Evolutionary conservation across 2,797 vertebrate genomes (phyloP).

Genomic region (Tenualosa ilisha): DNA sequence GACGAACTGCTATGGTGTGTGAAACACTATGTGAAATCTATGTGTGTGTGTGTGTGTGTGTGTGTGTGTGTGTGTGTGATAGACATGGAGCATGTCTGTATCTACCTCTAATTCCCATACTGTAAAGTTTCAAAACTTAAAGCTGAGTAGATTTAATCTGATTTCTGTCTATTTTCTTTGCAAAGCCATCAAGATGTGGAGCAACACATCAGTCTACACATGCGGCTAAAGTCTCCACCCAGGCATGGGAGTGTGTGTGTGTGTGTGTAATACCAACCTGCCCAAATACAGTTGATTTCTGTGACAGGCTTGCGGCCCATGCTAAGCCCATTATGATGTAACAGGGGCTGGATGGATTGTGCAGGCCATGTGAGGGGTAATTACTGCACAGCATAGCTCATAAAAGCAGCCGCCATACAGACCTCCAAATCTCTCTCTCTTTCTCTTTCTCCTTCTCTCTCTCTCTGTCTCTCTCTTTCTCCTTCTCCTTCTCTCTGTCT

Average conservation of each 20-base stretch:
- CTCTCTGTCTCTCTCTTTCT: not conserved
- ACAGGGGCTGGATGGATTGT: constrained; percentile 19
- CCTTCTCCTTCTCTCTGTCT: not conserved
- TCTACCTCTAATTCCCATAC: not conserved
- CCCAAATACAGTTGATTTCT: not conserved
- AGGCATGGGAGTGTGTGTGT: not conserved
- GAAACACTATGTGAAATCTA: not conserved
- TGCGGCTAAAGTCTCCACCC: not conserved
- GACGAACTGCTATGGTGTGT: not conserved
- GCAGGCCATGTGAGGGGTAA: constrained; percentile 14
- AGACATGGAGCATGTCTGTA: not conserved
- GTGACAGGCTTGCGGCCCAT: constrained; percentile 7
- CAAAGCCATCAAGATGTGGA: not conserved
- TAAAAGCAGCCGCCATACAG: not conserved
- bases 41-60: constrained; percentile 17
- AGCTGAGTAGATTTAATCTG: not conserved
- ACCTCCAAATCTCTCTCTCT: not conserved
- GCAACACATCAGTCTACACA: not conserved
- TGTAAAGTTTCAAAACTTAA: not conserved
- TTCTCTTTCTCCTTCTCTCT: not conserved
- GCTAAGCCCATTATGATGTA: constrained; percentile 22
- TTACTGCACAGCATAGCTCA: constrained; percentile 6
- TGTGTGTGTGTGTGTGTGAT: constrained; percentile 21
- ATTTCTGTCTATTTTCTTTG: not conserved
- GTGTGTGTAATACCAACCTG: constrained; percentile 18